A percentile compares a stretch with the other conserved stretches of the same genome.
phyloP scores from a whole-genome alignment of 1,140 invertebrate species.

The Antheraea mylitta region DNA sequence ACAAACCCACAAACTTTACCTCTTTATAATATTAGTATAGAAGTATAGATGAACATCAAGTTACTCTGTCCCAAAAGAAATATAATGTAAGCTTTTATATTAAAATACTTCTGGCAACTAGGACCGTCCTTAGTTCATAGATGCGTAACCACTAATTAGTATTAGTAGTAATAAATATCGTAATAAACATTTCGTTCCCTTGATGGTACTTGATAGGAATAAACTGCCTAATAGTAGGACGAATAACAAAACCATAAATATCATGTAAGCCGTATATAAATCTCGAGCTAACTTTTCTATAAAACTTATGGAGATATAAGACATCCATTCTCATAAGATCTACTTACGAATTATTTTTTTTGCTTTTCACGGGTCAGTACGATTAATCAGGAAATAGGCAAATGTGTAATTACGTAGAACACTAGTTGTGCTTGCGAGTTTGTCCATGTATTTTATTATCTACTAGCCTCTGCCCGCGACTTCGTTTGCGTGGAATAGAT shows the following conservation, averaged over 20 bases:
- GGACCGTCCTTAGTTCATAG: no score
- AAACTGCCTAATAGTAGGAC: conserved; percentile 1
- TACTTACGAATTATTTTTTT: not conserved
- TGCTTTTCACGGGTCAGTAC: not conserved
- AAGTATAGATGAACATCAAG: no score
- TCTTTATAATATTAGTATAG: no score
- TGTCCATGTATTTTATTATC: no score
- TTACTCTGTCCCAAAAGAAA: no score
- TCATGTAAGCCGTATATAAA: conserved; percentile 25
- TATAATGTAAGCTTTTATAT: no score
- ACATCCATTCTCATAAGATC: not conserved
- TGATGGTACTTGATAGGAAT: not conserved
- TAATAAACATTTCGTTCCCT: not conserved
- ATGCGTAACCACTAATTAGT: not conserved
- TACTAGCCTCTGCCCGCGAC: no score
- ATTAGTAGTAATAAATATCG: not conserved
- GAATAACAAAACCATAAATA: conserved; percentile 32
- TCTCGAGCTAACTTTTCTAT: conserved; percentile 11
- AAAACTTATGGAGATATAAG: not conserved
- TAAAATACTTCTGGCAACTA: no score
- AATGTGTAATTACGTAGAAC: no score
- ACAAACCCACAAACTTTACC: no score
- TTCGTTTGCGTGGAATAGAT: no score
- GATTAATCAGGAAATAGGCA: not conserved
- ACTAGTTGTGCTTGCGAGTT: no score